Evolutionary conservation across 2,888 invertebrate species (phyloP), one percentile per base, ranked within the genome.

Genomic region (Capitulum mitella): DNA sequence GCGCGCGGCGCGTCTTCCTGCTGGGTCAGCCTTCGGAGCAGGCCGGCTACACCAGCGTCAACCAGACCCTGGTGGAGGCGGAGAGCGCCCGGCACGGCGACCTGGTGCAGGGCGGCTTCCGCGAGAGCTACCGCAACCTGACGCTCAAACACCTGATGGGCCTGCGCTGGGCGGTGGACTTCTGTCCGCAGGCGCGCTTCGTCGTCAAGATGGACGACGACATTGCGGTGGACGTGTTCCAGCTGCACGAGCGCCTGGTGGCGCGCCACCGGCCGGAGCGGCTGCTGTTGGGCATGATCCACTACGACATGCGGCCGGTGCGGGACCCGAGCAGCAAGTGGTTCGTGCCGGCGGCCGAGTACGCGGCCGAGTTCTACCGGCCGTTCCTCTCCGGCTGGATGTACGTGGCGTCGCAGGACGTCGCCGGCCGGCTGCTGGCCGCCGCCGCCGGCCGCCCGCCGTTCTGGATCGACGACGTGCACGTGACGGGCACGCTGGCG

Each of bases 401-500:
- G 83, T 95, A 95, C 82, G 87, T 93, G 1, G 92, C 92, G 3
- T 92, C 91, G 79, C 89, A 90, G 0, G 86, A 88, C 81, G 89
- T 90, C 2, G 91, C 91, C 0, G 84, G 84, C 32, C 86, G 86
- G 34, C 84, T 96, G 78, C 87, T 90, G 37, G 84, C 87, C 5
- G 83, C 83, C 3, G 85, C 86, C 8, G 80, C 83, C 40, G 82
- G 82, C 34, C 83, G 89, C n/a, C 87, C 89, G 32, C 92, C 91
- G 83, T 95, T 97, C 86, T 97, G 96, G 95, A 94, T 97, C 80
- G 96, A 97, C 84, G 96, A 97, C 84, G 91, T 93, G 75, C 92
- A 91, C 84, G 86, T 96, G 0, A 96, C 95, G 0, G 96, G 96
- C 1, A 87, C 94, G 77, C 86, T 95, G 48, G 88, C 91, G 14